These are phyloP conservation scores for Charina bottae DNA, from an alignment of 2,113 vertebrate genomes.

Conservation along the genomic window DNA sequence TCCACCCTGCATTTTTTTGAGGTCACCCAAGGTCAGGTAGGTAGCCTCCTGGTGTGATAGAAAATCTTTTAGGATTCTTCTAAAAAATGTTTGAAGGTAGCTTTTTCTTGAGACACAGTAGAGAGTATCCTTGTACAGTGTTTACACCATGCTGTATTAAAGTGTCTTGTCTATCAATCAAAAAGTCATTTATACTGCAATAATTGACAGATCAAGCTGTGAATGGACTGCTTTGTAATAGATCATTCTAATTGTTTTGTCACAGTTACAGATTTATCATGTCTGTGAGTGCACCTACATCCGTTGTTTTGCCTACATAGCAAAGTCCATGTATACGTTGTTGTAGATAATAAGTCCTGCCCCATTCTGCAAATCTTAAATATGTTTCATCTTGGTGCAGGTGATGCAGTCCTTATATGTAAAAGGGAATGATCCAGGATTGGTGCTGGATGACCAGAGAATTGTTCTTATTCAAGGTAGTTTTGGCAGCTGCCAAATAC, in stretches of 20 bases:
- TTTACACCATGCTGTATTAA: neutral
- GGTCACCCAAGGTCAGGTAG: too few species aligned
- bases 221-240: neutral
- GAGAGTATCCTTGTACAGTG: neutral
- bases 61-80: too few species aligned
- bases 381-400: neutral
- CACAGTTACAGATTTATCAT: neutral
- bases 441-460: neutral
- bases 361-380: neutral
- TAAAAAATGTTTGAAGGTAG: too few species aligned
- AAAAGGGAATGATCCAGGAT: neutral
- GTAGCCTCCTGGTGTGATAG: too few species aligned
- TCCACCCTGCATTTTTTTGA: too few species aligned
- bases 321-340: neutral
- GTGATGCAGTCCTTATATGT: neutral
- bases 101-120: neutral
- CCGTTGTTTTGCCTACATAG: neutral
- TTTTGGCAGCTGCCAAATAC: neutral
- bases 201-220: neutral
- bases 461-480: neutral
- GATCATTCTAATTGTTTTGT: neutral
- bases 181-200: neutral
- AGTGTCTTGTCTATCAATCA: neutral
- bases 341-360: neutral
- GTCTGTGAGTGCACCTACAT: neutral